Evolutionary conservation across 2,888 invertebrate genomes (phyloP).

Genomic region (Leucania comma): DNA sequence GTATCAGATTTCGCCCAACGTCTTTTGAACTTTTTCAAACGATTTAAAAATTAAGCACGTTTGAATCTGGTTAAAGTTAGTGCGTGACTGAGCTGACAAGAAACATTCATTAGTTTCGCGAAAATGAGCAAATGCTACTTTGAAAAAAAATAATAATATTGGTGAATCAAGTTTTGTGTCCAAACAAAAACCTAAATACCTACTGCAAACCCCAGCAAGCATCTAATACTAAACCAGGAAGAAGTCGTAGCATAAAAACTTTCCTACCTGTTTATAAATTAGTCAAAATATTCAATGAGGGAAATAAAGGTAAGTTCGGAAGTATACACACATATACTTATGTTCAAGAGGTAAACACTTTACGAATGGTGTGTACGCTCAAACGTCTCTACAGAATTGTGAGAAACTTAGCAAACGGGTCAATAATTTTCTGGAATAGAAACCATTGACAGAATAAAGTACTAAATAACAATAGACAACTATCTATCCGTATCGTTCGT

Average conservation of each 20-base stretch:
- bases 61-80: conserved; percentile 17
- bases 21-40: conserved; percentile 25
- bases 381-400: too few species aligned
- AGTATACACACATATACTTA: not conserved
- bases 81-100: conserved; percentile 25
- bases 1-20: not conserved
- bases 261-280: not conserved
- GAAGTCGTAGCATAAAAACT: too few species aligned
- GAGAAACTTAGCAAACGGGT: too few species aligned
- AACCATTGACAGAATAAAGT: not conserved
- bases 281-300: not conserved
- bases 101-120: conserved; percentile 35
- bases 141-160: not conserved
- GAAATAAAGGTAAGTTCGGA: not conserved
- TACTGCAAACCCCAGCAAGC: too few species aligned
- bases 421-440: too few species aligned
- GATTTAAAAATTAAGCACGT: conserved; percentile 22
- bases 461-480: conserved; percentile 27
- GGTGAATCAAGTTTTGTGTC: too few species aligned
- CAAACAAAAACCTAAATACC: too few species aligned
- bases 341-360: too few species aligned
- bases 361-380: too few species aligned
- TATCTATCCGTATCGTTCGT: conserved; percentile 29
- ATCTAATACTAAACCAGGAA: too few species aligned
- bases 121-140: conserved; percentile 3